Percentiles rank a stretch among this genome's conserved stretches.
These are phyloP conservation scores for Urocitellus parryii DNA, from an alignment of 2,113 vertebrate species.

Conservation along the genomic window DNA sequence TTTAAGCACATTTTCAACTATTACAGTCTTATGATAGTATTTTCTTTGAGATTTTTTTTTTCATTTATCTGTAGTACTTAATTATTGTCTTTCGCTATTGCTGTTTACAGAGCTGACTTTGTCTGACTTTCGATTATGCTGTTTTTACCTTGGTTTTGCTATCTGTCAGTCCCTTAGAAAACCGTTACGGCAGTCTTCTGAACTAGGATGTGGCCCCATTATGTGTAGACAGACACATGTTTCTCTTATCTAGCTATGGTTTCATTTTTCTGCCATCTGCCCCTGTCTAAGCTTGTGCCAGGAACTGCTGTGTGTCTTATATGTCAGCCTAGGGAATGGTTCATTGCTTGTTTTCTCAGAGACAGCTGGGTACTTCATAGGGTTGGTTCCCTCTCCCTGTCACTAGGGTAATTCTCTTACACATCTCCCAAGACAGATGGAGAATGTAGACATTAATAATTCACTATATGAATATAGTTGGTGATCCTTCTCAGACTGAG, in stretches of 20 bases:
- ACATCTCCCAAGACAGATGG: conserved; percentile 52
- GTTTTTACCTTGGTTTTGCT: conserved; percentile 11
- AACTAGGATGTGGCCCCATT: background rate
- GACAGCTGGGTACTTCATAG: conserved; percentile 35
- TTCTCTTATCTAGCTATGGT: conserved; percentile 26
- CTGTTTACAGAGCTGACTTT: background rate
- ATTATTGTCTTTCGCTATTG: background rate
- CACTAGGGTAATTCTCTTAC: conserved; percentile 14
- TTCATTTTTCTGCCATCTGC: conserved; percentile 56
- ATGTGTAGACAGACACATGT: background rate
- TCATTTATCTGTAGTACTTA: background rate
- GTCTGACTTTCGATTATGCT: background rate
- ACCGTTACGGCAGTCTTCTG: background rate
- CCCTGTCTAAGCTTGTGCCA: background rate
- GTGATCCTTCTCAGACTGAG: background rate
- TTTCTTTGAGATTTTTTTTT: background rate
- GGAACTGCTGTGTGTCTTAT: background rate
- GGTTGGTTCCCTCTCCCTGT: background rate
- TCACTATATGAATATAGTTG: background rate
- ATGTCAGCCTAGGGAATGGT: background rate
- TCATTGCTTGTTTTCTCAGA: conserved; percentile 4
- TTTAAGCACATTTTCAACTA: background rate
- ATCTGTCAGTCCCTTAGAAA: background rate
- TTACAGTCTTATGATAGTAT: background rate
- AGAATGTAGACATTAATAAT: conserved; percentile 72